Evolutionary conservation across 2,888 invertebrate genomes (phyloP).

Genomic region (Thera obeliscata): DNA sequence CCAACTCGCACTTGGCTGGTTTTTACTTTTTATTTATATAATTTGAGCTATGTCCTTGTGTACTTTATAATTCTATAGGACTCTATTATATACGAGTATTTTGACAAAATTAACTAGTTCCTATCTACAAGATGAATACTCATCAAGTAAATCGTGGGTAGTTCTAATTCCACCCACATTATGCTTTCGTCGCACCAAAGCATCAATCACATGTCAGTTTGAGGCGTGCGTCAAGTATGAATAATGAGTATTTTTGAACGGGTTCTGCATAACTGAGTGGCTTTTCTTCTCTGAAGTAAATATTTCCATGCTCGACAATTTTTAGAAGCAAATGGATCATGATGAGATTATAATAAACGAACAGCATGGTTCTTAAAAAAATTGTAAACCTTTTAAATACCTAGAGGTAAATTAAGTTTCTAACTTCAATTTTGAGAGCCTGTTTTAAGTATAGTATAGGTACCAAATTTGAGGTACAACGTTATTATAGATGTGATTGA

Average conservation of each 20-base stretch:
- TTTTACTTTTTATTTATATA: too few relatives aligned
- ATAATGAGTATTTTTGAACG: conserved; percentile 39
- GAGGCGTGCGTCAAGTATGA: conserved; percentile 41
- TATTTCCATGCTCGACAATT: conserved; percentile 6
- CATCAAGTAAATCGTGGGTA: conserved; percentile 45
- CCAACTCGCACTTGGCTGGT: too few relatives aligned
- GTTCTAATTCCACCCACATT: conserved; percentile 65
- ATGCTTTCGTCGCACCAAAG: conserved; percentile 55
- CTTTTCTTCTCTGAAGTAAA: conserved; percentile 19
- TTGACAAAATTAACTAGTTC: conserved; percentile 5
- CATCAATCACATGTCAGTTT: conserved; percentile 63
- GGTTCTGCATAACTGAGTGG: conserved; percentile 38
- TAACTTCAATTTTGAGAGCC: too few relatives aligned
- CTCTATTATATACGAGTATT: not conserved
- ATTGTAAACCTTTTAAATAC: too few relatives aligned
- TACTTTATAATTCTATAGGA: too few relatives aligned
- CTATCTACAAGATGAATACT: conserved; percentile 31
- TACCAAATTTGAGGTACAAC: too few relatives aligned
- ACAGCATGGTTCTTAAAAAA: too few relatives aligned
- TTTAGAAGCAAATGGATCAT: not conserved
- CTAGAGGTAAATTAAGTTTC: too few relatives aligned
- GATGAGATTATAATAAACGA: not conserved
- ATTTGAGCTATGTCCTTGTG: too few relatives aligned
- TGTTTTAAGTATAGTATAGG: too few relatives aligned
- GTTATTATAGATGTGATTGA: too few relatives aligned